A percentile compares a stretch with the other conserved stretches of the same genome.
phyloP scores from a whole-genome alignment of 2,888 invertebrate genomes.

The Aphidoletes aphidimyza region DNA sequence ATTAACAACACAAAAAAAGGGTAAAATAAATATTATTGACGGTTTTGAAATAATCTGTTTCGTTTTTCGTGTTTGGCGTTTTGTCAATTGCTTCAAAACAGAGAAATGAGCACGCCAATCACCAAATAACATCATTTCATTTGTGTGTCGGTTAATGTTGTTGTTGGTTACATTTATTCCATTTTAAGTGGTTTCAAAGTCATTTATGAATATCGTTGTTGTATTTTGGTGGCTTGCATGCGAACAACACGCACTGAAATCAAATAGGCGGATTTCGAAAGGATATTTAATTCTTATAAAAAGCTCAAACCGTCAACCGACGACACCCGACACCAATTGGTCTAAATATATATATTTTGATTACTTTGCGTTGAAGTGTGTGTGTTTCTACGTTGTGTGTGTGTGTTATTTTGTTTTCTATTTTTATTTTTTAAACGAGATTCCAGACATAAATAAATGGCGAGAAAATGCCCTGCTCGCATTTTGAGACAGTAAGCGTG shows the following conservation, averaged over 20 bases:
- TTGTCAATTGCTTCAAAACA: too few relatives aligned
- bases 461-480: not conserved
- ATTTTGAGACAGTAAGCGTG: not conserved
- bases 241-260: slow-evolving; percentile 11
- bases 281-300: not conserved
- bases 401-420: not conserved
- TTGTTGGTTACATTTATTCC: not conserved
- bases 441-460: not conserved
- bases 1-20: slow-evolving; percentile 4
- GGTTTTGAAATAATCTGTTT: not conserved
- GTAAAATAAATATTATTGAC: slow-evolving; percentile 30
- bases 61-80: not conserved
- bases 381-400: not conserved
- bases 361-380: slow-evolving; percentile 52
- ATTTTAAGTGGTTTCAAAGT: not conserved
- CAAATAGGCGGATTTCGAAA: slow-evolving; percentile 6
- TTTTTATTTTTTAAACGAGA: too few relatives aligned
- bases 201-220: slow-evolving; percentile 36
- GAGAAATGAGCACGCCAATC: not conserved
- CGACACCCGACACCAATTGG: not conserved
- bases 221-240: not conserved
- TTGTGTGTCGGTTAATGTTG: not conserved
- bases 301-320: not conserved
- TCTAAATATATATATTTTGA: slow-evolving; percentile 40
- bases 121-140: not conserved